These are phyloP conservation scores for Campaea margaritaria DNA, from an alignment of 2,888 invertebrate species.

Conservation along the genomic window DNA sequence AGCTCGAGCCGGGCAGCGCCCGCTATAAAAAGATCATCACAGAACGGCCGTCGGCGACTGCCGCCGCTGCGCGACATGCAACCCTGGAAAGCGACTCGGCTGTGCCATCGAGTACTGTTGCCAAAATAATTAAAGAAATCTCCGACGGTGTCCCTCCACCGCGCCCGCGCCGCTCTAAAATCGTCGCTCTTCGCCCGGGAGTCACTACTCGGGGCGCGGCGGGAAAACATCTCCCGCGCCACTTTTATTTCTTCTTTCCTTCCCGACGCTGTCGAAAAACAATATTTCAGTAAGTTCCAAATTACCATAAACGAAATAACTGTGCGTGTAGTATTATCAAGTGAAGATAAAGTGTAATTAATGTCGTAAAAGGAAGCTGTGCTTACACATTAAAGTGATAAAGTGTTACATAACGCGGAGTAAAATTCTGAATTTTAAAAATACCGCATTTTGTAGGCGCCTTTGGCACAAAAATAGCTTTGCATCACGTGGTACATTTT, in stretches of 20 bases:
- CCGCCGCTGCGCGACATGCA: conserved; percentile 80
- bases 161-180: conserved; percentile 87
- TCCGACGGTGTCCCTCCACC: conserved; percentile 86
- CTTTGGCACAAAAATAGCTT: conserved; percentile 80
- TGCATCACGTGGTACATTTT: conserved; percentile 79
- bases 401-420: conserved; percentile 81
- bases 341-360: conserved; percentile 70
- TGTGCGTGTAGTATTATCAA: conserved; percentile 68
- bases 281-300: conserved; percentile 79
- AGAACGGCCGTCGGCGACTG: conserved; percentile 76
- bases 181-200: conserved; percentile 86
- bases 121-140: conserved; percentile 93
- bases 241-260: conserved; percentile 85
- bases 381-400: conserved; percentile 71
- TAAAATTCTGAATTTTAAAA: conserved; percentile 80
- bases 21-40: conserved; percentile 85
- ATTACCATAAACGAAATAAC: conserved; percentile 63
- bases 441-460: conserved; percentile 85
- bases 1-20: conserved; percentile 81
- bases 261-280: conserved; percentile 83
- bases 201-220: conserved; percentile 84
- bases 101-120: conserved; percentile 87
- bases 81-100: conserved; percentile 85
- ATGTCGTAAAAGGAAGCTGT: conserved; percentile 63
- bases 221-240: conserved; percentile 85